phyloP scores from a whole-genome alignment of 2,113 vertebrate genomes.

The Urocitellus parryii region DNA sequence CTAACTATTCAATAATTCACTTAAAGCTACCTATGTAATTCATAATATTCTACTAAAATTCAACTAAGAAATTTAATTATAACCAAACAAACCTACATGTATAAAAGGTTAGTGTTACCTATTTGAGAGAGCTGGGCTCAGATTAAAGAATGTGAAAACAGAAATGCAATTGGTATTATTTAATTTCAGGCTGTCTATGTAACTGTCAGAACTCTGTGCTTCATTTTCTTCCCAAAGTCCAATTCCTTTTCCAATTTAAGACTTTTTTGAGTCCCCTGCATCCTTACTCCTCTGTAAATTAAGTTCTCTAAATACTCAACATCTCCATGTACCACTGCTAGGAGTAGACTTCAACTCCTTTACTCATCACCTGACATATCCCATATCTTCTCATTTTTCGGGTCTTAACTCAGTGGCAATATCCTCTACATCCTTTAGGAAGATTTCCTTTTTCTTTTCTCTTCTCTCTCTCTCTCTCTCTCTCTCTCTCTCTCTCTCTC shows the following conservation, averaged over 20 bases:
- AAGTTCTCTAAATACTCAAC: neutral
- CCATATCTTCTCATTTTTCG: neutral
- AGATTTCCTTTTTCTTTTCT: neutral
- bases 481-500: too few relatives aligned
- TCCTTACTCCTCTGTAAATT: neutral
- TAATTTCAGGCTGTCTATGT: neutral
- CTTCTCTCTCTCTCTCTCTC: too few relatives aligned
- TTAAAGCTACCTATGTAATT: neutral
- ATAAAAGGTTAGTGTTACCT: neutral
- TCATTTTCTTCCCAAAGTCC: neutral
- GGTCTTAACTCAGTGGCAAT: neutral
- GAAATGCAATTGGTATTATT: neutral
- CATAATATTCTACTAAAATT: neutral
- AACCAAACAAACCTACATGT: neutral
- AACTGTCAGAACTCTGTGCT: neutral
- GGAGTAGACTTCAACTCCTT: neutral
- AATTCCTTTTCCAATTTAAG: neutral
- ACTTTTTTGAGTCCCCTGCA: neutral
- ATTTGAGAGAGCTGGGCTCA: neutral
- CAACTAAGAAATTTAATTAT: neutral
- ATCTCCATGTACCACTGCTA: neutral
- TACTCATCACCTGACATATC: neutral
- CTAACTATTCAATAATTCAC: neutral
- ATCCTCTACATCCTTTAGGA: neutral
- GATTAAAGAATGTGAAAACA: neutral